phyloP scores from a whole-genome alignment of 2,888 invertebrate genomes.

The Netelia fuscicornis region DNA sequence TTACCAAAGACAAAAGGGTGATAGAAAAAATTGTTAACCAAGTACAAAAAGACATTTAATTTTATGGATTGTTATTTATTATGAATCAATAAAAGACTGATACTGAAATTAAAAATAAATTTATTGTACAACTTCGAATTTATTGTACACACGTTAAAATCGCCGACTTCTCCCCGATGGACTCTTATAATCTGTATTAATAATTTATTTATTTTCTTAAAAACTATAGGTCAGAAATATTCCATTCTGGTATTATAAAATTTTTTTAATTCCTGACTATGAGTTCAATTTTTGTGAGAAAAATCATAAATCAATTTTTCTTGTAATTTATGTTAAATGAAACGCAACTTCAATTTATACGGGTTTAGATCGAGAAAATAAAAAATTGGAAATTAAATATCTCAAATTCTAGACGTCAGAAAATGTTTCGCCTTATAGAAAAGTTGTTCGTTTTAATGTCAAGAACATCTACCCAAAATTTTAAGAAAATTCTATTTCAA shows the following conservation, averaged over 20 bases:
- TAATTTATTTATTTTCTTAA: slow-evolving; percentile 20
- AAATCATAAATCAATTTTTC: slow-evolving; percentile 19
- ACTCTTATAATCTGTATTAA: slow-evolving; percentile 19
- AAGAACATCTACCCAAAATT: background rate
- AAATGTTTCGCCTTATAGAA: slow-evolving; percentile 1
- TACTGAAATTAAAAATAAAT: slow-evolving; percentile 21
- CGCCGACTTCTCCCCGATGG: slow-evolving; percentile 25
- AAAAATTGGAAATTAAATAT: slow-evolving; percentile 34
- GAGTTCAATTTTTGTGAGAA: slow-evolving; percentile 10
- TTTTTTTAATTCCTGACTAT: slow-evolving; percentile 21
- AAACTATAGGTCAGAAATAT: slow-evolving; percentile 22
- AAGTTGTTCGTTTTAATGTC: too few relatives aligned
- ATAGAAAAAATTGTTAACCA: slow-evolving; percentile 39
- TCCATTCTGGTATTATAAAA: slow-evolving; percentile 19
- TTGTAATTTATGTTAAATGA: slow-evolving; percentile 18
- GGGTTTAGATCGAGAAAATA: slow-evolving; percentile 23
- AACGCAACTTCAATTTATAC: slow-evolving; percentile 34
- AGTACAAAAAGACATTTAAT: slow-evolving; percentile 25
- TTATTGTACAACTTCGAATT: slow-evolving; percentile 7
- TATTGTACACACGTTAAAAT: slow-evolving; percentile 1
- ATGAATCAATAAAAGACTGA: slow-evolving; percentile 12
- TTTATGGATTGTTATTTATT: slow-evolving; percentile 23
- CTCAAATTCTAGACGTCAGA: slow-evolving; percentile 38
- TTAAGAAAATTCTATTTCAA: slow-evolving; percentile 26
- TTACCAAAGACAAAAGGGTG: slow-evolving; percentile 33